Base-by-base conservation (phyloP, 2,888 invertebrate species). In the Chrysomela aeneicollis region DNA sequence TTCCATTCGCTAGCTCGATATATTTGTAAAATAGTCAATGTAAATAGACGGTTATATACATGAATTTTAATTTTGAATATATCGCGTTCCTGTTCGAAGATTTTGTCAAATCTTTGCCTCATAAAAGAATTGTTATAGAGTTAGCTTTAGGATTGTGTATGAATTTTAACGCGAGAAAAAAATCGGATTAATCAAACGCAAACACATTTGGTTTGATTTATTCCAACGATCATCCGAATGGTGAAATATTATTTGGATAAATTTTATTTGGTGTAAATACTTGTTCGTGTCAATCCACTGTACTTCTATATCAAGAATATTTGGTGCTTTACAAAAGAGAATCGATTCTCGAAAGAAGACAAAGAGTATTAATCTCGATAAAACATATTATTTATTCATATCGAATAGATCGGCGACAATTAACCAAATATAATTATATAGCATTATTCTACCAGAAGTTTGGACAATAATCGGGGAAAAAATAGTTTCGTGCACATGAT, bases 301-400 rank as follows among this genome's bases (percentile, higher is more conserved):
- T 15, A 42, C 4, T 53, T 50, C 35, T 59, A 68, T 65, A 61
- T 68, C 66, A 63, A 66, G 65, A 68, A 68, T 64, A 63, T 66
- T 68, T 68, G 68, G 68, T 68, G 68, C 68, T 68, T 68, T 49
- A 61, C 49, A 49, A 52, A 59, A 67, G 59, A 60, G 30, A 37
- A 64, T 58, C 51, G 55, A 61, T 52, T 61, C 50, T 61, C 47
- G 42, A 46, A 19, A 53, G 35, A 55, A 57, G 5, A 6, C 10
- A 9, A 35, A 5, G 50, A 57, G 12, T 60, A 51, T 52, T 59
- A 63, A 61, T 63, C 61, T 68, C 64, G 54, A 62, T 63, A 32
- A 53, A 60, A 64, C 69, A 72, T 68, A 69, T 69, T 71, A 67
- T 71, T 72, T 67, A 72, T 70, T 72, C 73, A 72, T 73, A 72